A percentile compares a stretch with the other conserved stretches of the same genome.
These are phyloP conservation scores for Mnemiopsis leidyi DNA, from an alignment of 37 sponge, comb jelly and placozoan species.

Conservation along the genomic window DNA sequence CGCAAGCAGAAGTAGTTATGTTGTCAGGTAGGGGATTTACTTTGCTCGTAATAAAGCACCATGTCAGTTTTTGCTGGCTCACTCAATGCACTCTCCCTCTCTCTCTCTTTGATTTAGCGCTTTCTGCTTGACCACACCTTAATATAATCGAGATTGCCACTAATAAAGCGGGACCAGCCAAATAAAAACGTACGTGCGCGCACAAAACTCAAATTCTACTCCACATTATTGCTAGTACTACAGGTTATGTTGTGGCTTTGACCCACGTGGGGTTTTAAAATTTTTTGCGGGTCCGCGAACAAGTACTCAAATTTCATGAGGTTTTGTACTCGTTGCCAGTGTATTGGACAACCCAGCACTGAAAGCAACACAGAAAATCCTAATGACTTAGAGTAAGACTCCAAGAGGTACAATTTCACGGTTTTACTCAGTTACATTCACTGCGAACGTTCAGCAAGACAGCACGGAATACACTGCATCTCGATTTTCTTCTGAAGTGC, in stretches of 20 bases:
- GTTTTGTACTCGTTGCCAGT: not conserved
- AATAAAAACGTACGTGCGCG: constrained; percentile 8
- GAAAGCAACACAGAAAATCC: not conserved
- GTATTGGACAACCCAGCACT: not conserved
- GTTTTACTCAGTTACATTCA: not conserved
- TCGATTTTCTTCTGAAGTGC: too few relatives aligned
- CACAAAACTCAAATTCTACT: not conserved
- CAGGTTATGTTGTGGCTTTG: not conserved
- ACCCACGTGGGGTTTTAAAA: constrained; percentile 2
- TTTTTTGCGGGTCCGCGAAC: not conserved
- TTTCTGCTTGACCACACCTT: not conserved
- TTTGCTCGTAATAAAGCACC: too few relatives aligned
- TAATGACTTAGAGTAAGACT: not conserved
- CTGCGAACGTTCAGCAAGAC: not conserved
- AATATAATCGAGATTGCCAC: not conserved
- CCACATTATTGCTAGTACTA: not conserved
- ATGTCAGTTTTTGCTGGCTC: not conserved
- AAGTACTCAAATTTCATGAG: not conserved
- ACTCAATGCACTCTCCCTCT: not conserved
- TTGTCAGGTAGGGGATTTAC: too few relatives aligned
- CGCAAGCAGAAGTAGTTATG: too few relatives aligned
- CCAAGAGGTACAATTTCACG: too few relatives aligned
- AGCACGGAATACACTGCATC: not conserved
- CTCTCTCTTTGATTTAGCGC: not conserved
- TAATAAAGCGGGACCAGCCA: too few relatives aligned